Conservation (phyloP, 2,888 invertebrate species). For the Capitulum mitella region DNA sequence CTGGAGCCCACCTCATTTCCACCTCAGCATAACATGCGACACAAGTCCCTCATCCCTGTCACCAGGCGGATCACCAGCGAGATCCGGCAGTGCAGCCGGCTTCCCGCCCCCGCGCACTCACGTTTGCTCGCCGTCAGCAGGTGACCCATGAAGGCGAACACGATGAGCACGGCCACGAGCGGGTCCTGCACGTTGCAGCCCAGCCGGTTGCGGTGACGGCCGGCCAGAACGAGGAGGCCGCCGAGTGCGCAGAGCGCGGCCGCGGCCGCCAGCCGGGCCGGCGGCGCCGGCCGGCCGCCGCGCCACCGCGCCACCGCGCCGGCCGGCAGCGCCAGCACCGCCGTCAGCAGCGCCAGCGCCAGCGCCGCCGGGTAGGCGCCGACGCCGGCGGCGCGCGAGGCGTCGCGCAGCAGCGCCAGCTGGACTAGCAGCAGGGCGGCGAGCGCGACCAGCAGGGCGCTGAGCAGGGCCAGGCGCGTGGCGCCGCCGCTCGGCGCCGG, state of each 20-base stretch:
- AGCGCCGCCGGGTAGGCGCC: not conserved
- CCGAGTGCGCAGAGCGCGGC: not conserved
- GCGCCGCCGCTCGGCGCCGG: not conserved
- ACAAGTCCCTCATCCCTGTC: no score
- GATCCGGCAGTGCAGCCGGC: no score
- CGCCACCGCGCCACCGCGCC: not conserved
- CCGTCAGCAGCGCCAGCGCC: not conserved
- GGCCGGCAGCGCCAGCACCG: not conserved
- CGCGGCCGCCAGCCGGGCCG: not conserved
- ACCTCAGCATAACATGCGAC: no score
- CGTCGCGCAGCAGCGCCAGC: constrained; percentile 9
- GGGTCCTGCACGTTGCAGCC: constrained; percentile 11
- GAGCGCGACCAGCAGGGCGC: not conserved
- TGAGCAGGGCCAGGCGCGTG: not conserved
- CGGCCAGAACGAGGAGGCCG: constrained; percentile 1
- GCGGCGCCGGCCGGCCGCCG: not conserved
- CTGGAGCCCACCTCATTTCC: no score
- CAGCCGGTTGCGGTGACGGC: not conserved
- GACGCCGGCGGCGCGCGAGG: not conserved
- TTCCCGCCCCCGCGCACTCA: not conserved
- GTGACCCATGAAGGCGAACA: constrained; percentile 13
- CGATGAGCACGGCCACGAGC: not conserved
- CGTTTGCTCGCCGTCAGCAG: not conserved
- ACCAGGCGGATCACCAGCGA: no score
- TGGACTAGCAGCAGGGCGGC: not conserved